phyloP scores from a whole-genome alignment of 2,113 vertebrate genomes.

The Bufo bufo region DNA sequence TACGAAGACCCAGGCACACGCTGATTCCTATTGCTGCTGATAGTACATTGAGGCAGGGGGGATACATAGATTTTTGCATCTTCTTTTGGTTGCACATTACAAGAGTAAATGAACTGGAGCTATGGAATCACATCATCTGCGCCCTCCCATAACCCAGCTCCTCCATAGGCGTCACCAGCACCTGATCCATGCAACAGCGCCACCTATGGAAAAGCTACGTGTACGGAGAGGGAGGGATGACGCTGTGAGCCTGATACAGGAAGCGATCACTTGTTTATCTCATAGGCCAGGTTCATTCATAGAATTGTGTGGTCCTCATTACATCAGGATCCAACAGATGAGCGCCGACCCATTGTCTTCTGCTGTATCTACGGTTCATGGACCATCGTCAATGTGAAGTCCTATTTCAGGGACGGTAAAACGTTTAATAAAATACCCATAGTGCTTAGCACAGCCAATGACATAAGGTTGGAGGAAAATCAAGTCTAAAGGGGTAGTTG shows the following conservation, averaged over 20 bases:
- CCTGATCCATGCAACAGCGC: conserved; percentile 15
- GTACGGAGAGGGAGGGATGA: background rate
- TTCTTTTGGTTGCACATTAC: conserved; percentile 26
- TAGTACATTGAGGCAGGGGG: background rate
- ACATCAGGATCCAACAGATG: background rate
- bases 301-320: background rate
- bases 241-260: background rate
- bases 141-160: conserved; percentile 39
- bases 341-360: too few relatives aligned
- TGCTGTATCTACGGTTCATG: background rate
- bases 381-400: background rate
- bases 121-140: conserved; percentile 40
- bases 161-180: conserved; percentile 33
- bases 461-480: conserved; percentile 7
- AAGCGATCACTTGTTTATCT: conserved; percentile 43
- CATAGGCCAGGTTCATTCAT: conserved; percentile 27
- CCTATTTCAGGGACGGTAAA: background rate
- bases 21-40: background rate
- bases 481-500: conserved; percentile 18
- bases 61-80: conserved; percentile 14
- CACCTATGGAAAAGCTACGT: conserved; percentile 17
- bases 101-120: conserved; percentile 44
- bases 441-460: background rate
- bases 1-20: background rate
- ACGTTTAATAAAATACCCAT: background rate